Conservation (phyloP, 2,113 vertebrate genomes). For the Pteruthius melanotis region DNA sequence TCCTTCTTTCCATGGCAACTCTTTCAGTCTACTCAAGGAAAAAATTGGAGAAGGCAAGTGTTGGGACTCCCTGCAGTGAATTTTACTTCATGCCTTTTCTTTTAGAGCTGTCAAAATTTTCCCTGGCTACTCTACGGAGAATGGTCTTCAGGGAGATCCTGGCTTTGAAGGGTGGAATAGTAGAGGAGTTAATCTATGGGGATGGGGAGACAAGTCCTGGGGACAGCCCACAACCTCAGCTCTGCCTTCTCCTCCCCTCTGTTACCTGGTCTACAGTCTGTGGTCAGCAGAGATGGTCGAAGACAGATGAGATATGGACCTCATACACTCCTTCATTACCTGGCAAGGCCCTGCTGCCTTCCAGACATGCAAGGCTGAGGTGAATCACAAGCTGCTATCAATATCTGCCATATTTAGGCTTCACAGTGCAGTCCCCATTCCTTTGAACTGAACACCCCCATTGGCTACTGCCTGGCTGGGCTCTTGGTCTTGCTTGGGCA, state of each 20-base stretch:
- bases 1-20: neutral
- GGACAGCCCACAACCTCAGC: neutral
- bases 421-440: neutral
- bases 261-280: rapidly evolving
- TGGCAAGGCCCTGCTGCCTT: neutral
- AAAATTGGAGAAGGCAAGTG: neutral
- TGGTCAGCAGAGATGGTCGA: neutral
- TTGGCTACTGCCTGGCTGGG: neutral
- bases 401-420: neutral
- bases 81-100: neutral
- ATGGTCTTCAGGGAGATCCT: neutral
- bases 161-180: neutral
- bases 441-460: neutral
- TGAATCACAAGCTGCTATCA: neutral
- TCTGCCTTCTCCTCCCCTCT: neutral
- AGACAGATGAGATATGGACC: neutral
- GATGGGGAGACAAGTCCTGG: neutral
- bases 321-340: neutral
- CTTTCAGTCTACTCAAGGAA: neutral
- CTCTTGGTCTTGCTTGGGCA: neutral
- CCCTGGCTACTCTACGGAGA: neutral
- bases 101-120: neutral
- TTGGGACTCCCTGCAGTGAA: neutral
- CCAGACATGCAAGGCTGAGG: neutral
- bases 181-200: too few relatives aligned